Base-by-base conservation (phyloP, 2,888 invertebrate genomes). In the Megaustenia siamemsis region DNA sequence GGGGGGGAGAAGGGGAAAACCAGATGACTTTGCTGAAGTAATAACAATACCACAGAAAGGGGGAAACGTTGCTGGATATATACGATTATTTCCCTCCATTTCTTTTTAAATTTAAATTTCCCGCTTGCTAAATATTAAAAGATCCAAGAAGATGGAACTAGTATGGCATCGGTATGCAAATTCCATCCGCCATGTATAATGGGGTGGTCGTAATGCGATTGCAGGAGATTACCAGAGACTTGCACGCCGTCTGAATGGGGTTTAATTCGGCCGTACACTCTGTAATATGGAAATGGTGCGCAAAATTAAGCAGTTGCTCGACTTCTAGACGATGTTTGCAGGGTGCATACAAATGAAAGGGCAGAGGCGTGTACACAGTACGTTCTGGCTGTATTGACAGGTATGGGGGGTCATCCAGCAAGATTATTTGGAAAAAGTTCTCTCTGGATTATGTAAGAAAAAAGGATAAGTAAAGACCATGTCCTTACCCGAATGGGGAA, bases 311-410 rank as follows among this genome's bases (percentile, higher is more conserved):
- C 86, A 83, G 75, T 81, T 83, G 85, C 85, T 83, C 83, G 83
- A 85, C 82, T 82, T 76, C 76, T 76, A 77, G 76, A 45, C 82
- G 77, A 71, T 83, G 84, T 84, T 87, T 83, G 86, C 83, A 63
- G 82, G 84, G 86, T 87, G 87, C 86, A 87, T 87, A 84, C 86
- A 87, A 86, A 87, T 87, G 86, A 84, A 86, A 87, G 82, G 78
- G 84, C 84, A 84, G 75, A 73, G 81, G 60, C 81, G 80, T n/a
- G n/a, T n/a, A n/a, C n/a, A n/a, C n/a, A n/a, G n/a, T n/a, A n/a
- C n/a, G n/a, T n/a, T n/a, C n/a, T n/a, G n/a, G n/a, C n/a, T n/a
- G n/a, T n/a, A n/a, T n/a, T n/a, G n/a, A n/a, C n/a, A n/a, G n/a
- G n/a, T n/a, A n/a, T n/a, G n/a, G n/a, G n/a, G n/a, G n/a, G n/a